Conservation (phyloP, 2,888 invertebrate species). For the Electrophaes corylata region DNA sequence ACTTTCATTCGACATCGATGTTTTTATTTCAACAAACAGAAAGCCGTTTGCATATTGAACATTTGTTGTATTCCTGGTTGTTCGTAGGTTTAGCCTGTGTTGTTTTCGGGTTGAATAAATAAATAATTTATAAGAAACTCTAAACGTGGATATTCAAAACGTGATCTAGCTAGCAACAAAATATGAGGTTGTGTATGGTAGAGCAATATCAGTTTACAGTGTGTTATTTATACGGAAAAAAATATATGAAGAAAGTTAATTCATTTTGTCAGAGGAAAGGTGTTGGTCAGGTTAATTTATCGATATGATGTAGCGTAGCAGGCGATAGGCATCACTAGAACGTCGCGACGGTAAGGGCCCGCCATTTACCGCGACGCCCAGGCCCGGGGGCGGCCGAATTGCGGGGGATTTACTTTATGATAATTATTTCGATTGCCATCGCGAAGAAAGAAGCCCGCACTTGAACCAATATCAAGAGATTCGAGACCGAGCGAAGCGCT, state of each 20-base stretch:
- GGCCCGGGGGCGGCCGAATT: slow-evolving; percentile 72
- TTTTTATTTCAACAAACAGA: slow-evolving; percentile 15
- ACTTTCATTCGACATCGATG: slow-evolving; percentile 49
- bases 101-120: slow-evolving; percentile 5
- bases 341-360: slow-evolving; percentile 55
- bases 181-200: too few species aligned
- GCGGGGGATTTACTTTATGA: slow-evolving; percentile 82
- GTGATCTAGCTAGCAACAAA: neutral
- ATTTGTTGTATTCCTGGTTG: slow-evolving; percentile 12
- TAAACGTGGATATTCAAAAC: neutral
- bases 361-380: slow-evolving; percentile 68
- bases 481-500: slow-evolving; percentile 54
- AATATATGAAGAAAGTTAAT: neutral
- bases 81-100: slow-evolving; percentile 1
- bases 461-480: slow-evolving; percentile 59
- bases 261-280: neutral
- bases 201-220: neutral
- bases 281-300: slow-evolving; percentile 39
- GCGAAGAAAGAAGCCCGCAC: slow-evolving; percentile 68
- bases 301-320: slow-evolving; percentile 47
- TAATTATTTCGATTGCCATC: slow-evolving; percentile 82
- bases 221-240: neutral
- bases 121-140: neutral
- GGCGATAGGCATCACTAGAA: slow-evolving; percentile 62
- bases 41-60: slow-evolving; percentile 13